Percentiles rank a stretch among this genome's conserved stretches.
These are phyloP conservation scores for Thumatha senex DNA, from an alignment of 2,888 invertebrate species.

Conservation along the genomic window DNA sequence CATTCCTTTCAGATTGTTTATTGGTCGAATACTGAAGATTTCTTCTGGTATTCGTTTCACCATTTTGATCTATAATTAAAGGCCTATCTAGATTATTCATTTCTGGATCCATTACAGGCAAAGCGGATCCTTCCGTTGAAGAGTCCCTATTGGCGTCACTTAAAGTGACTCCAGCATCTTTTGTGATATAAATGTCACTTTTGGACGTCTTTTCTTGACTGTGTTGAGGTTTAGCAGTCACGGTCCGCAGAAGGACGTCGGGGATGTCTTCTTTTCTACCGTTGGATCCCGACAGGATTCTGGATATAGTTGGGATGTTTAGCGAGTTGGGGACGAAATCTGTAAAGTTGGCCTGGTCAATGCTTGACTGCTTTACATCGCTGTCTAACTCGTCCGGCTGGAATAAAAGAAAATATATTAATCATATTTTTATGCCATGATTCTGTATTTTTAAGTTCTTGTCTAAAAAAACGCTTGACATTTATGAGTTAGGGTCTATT, in stretches of 20 bases:
- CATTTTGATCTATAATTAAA: conserved; percentile 72
- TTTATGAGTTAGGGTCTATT: no score
- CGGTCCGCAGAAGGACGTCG: conserved; percentile 88
- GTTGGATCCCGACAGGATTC: conserved; percentile 93
- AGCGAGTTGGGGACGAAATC: conserved; percentile 87
- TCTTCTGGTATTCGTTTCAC: conserved; percentile 79
- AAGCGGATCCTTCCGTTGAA: conserved; percentile 75
- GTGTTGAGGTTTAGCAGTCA: conserved; percentile 83
- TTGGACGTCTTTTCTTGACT: conserved; percentile 72
- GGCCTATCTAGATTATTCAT: conserved; percentile 81
- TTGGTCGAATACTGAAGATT: conserved; percentile 78
- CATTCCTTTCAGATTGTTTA: conserved; percentile 67
- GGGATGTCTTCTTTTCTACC: conserved; percentile 92
- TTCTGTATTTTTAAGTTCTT: no score
- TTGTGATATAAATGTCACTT: conserved; percentile 70
- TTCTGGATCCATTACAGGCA: conserved; percentile 78
- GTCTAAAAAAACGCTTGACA: no score
- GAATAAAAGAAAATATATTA: conserved; percentile 20
- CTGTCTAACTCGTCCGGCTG: conserved; percentile 76
- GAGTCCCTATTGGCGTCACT: conserved; percentile 69
- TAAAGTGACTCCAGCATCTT: conserved; percentile 73
- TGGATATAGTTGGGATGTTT: conserved; percentile 91
- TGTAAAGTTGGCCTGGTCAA: conserved; percentile 79
- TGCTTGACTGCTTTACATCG: conserved; percentile 62
- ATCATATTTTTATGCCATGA: no score